Percentiles rank a stretch among this genome's conserved stretches.
Evolutionary conservation across 2,888 invertebrate genomes (phyloP).

Genomic region (Dryobotodes eremita): DNA sequence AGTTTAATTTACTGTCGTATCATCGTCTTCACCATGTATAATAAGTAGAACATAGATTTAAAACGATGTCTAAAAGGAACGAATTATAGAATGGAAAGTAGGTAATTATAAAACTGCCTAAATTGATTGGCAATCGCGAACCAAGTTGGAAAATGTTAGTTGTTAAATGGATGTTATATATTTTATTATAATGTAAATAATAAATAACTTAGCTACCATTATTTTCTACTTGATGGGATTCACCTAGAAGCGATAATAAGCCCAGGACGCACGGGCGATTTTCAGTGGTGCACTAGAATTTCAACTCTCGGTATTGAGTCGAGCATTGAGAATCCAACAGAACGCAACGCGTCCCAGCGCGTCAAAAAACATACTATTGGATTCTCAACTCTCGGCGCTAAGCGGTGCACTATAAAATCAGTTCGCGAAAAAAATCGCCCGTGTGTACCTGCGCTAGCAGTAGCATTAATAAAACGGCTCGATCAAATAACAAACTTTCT

Average conservation of each 20-base stretch:
- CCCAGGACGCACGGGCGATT: not conserved
- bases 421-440: not conserved
- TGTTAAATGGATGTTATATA: constrained; percentile 40
- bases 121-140: constrained; percentile 23
- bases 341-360: not conserved
- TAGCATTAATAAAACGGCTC: not conserved
- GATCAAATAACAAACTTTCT: not conserved
- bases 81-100: constrained; percentile 43
- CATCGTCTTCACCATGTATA: not conserved
- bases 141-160: constrained; percentile 38
- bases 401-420: rapidly evolving
- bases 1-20: no score
- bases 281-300: not conserved
- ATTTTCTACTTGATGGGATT: constrained; percentile 6
- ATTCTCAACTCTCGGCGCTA: not conserved
- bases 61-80: constrained; percentile 57
- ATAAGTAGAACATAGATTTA: constrained; percentile 30
- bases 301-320: not conserved
- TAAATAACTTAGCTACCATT: not conserved
- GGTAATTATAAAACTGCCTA: not conserved
- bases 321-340: no score
- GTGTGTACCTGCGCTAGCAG: not conserved
- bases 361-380: not conserved
- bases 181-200: constrained; percentile 48
- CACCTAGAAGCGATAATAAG: not conserved